Evolutionary conservation across 2,888 invertebrate species (phyloP).

Genomic region (Papilio gigon): DNA sequence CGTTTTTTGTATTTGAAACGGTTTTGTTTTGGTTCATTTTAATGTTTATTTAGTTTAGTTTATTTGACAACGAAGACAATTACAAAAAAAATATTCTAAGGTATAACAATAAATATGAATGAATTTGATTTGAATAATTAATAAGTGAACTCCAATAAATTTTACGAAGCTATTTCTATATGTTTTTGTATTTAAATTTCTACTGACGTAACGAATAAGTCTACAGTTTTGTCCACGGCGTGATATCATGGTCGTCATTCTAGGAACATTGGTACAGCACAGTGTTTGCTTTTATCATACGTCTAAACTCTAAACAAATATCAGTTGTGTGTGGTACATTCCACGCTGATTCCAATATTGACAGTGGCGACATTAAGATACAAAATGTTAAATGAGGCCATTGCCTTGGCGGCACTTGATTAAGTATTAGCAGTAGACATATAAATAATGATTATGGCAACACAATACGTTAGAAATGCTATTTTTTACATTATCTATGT

Average conservation of each 20-base stretch:
- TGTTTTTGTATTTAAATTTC: constrained; percentile 2
- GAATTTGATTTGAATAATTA: neutral
- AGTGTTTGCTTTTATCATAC: constrained; percentile 55
- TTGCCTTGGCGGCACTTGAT: constrained; percentile 50
- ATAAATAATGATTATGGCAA: neutral
- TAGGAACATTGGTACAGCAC: constrained; percentile 53
- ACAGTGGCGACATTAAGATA: constrained; percentile 51
- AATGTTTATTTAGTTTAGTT: no score
- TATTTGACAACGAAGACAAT: no score
- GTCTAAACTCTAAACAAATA: constrained; percentile 53
- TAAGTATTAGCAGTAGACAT: constrained; percentile 15
- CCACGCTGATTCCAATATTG: constrained; percentile 63
- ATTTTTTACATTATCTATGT: neutral
- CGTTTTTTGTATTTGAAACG: constrained; percentile 35
- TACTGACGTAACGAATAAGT: constrained; percentile 47
- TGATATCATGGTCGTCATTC: constrained; percentile 62
- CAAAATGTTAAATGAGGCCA: constrained; percentile 59
- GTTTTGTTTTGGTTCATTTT: constrained; percentile 25
- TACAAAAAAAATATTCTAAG: neutral
- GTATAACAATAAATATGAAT: neutral
- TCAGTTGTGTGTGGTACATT: constrained; percentile 53
- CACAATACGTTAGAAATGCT: neutral
- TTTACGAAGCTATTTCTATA: neutral
- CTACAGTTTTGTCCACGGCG: constrained; percentile 56
- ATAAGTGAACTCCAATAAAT: neutral